Conservation (phyloP, 2,888 invertebrate species). For the Drosophila kuntzei region DNA sequence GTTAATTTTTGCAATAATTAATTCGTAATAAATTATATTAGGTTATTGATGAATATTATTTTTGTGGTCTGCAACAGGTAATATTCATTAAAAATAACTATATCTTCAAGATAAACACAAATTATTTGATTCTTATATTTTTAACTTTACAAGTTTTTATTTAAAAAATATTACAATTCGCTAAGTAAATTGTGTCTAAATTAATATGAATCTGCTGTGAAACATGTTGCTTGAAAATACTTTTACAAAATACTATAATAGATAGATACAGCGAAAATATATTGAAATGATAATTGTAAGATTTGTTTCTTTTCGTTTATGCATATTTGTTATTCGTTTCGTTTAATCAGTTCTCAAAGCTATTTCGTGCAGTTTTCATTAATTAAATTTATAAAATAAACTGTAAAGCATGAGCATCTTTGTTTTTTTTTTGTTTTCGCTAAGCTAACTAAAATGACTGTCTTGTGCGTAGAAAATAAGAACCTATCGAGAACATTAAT, state of each 20-base stretch:
- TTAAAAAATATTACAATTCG: conserved; percentile 77
- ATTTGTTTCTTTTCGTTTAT: conserved; percentile 25
- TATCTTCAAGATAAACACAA: background rate
- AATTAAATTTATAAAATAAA: conserved; percentile 41
- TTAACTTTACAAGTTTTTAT: conserved; percentile 77
- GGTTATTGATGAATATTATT: too few species aligned
- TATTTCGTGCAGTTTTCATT: conserved; percentile 60
- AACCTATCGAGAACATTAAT: conserved; percentile 44
- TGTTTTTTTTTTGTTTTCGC: conserved; percentile 44
- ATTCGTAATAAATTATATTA: too few species aligned
- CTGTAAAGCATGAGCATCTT: conserved; percentile 69
- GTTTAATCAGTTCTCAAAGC: conserved; percentile 68
- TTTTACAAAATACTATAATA: conserved; percentile 79
- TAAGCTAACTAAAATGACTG: conserved; percentile 75
- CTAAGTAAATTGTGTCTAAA: conserved; percentile 79
- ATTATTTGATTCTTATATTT: conserved; percentile 12
- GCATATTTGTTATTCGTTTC: conserved; percentile 33
- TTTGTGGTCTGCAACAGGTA: too few species aligned
- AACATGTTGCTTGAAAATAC: conserved; percentile 68
- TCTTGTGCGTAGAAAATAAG: conserved; percentile 73
- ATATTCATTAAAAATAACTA: background rate
- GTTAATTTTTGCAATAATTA: background rate
- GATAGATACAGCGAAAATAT: conserved; percentile 65
- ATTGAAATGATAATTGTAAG: conserved; percentile 32
- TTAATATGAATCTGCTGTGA: conserved; percentile 65